Conservation (phyloP, 2,888 invertebrate genomes). For the Trichopria drosophilae region DNA sequence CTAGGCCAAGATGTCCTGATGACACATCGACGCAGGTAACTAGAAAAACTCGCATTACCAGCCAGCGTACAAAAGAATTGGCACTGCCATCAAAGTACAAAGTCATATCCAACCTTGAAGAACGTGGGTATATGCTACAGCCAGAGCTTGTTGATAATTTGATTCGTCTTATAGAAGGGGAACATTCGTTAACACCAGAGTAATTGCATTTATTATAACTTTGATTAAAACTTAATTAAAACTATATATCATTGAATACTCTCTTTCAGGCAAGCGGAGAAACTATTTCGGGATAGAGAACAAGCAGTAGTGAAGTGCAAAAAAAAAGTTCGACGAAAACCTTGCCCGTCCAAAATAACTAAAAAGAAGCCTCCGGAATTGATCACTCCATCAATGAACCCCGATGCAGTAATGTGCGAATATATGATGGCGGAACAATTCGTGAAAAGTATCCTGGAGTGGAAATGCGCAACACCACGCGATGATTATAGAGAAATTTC, state of each 20-base stretch:
- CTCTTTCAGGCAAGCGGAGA: slow-evolving; percentile 46
- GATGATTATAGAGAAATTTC: slow-evolving; percentile 49
- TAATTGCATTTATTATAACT: slow-evolving; percentile 34
- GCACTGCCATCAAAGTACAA: slow-evolving; percentile 46
- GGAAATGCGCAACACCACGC: slow-evolving; percentile 41
- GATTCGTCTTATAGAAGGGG: slow-evolving; percentile 44
- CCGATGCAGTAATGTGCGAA: slow-evolving; percentile 46
- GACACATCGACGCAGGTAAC: slow-evolving; percentile 29
- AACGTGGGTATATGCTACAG: slow-evolving; percentile 41
- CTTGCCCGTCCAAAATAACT: not conserved
- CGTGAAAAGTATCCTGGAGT: slow-evolving; percentile 47
- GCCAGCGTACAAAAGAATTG: slow-evolving; percentile 45
- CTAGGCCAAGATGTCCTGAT: too few relatives aligned
- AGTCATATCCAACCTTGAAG: slow-evolving; percentile 43
- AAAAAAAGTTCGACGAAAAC: slow-evolving; percentile 11
- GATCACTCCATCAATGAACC: slow-evolving; percentile 34
- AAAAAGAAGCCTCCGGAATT: slow-evolving; percentile 3
- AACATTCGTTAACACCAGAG: slow-evolving; percentile 51
- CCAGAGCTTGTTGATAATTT: slow-evolving; percentile 45
- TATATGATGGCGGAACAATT: slow-evolving; percentile 51
- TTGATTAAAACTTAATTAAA: not conserved
- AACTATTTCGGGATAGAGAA: slow-evolving; percentile 34
- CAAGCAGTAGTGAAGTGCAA: slow-evolving; percentile 9
- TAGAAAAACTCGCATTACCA: slow-evolving; percentile 36
- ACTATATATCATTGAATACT: not conserved